Base-by-base conservation (phyloP, 1,140 invertebrate species). In the Papilio machaon region DNA sequence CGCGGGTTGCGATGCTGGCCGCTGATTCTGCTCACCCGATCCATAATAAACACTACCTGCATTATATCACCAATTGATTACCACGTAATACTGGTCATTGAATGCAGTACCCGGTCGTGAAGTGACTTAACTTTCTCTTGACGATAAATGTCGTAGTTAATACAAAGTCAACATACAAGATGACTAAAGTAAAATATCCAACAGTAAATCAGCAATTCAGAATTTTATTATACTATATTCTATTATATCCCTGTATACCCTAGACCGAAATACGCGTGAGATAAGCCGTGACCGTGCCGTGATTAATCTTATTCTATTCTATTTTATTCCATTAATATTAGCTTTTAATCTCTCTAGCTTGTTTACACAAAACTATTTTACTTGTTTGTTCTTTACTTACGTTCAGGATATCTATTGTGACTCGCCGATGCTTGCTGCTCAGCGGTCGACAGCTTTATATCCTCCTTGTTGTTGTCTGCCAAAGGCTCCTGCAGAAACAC, bases 361-460 rank as follows among this genome's bases (percentile, higher is more conserved):
- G n/a, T n/a, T n/a, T n/a, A n/a, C n/a, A n/a, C n/a, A n/a, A n/a
- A n/a, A n/a, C n/a, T n/a, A n/a, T n/a, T n/a, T n/a, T n/a, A n/a
- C n/a, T n/a, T n/a, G n/a, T n/a, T n/a, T n/a, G n/a, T n/a, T 5
- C n/a, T 77, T 54, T 82, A 89, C 93, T 82, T 90, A 94, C 93
- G 86, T 85, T 83, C 88, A 80, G 91, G 90, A 73, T 90, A 83
- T 83, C 87, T 85, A 43, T 87, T 88, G 83, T 89, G 88, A 19
- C 88, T 88, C 87, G 90, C 93, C 11, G 91, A 94, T 60, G 88
- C 83, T 80, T 92, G 90, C 86, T 92, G 93, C 73, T 94, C 93
- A 5, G 76, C 54, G 5, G 52, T 78, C 35, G 82, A 46, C 10
- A 80, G 47, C 8, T 49, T 52, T 0, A 58, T 54, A 38, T 83